These are phyloP conservation scores for Halyomorpha halys DNA, from an alignment of 1,140 invertebrate species.

Conservation along the genomic window DNA sequence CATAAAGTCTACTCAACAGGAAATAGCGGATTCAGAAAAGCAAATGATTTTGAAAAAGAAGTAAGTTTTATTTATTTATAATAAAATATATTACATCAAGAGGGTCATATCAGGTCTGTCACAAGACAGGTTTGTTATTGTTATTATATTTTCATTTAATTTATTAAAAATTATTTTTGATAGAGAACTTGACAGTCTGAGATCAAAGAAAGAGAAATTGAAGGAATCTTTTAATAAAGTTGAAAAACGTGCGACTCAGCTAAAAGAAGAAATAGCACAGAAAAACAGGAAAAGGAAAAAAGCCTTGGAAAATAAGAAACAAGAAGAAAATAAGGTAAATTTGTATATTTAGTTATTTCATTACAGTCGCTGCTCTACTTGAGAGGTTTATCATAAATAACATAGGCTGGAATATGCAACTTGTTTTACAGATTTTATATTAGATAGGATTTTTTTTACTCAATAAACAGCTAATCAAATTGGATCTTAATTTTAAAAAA, in stretches of 20 bases:
- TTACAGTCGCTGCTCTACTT: background rate
- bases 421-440: no score
- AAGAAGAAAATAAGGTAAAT: conserved; percentile 34
- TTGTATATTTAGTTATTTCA: background rate
- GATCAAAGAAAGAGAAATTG: conserved; percentile 36
- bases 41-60: conserved; percentile 44
- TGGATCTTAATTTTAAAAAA: no score
- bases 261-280: conserved; percentile 48
- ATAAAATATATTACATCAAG: no score
- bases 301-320: conserved; percentile 43
- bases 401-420: no score
- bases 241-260: conserved; percentile 49
- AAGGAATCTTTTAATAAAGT: conserved; percentile 37
- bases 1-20: conserved; percentile 30
- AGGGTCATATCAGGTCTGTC: no score
- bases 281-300: conserved; percentile 56
- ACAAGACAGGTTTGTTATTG: no score
- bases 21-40: conserved; percentile 43
- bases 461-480: no score
- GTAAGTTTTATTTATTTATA: conserved; percentile 37
- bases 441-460: background rate
- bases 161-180: conserved; percentile 23
- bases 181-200: conserved; percentile 39
- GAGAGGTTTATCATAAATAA: no score
- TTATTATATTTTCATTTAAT: no score